phyloP scores from a whole-genome alignment of 2,113 vertebrate species.

The Carollia perspicillata region DNA sequence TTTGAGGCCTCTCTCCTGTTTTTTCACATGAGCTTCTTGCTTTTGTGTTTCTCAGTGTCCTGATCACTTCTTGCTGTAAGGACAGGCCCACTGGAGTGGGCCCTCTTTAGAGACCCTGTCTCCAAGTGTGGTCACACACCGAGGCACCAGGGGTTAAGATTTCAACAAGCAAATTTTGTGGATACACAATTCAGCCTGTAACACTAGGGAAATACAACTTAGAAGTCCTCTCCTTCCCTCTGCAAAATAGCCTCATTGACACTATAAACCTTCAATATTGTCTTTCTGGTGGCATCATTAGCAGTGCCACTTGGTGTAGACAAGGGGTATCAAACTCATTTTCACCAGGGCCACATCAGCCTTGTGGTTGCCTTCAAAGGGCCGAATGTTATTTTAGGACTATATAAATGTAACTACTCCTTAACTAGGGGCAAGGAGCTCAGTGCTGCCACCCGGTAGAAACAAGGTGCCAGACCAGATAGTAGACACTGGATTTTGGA shows the following conservation, averaged over 20 bases:
- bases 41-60: neutral
- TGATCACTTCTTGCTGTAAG: neutral
- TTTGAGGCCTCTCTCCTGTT: neutral
- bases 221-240: neutral
- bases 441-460: no score
- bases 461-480: no score
- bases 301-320: neutral
- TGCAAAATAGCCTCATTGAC: neutral
- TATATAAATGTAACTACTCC: no score
- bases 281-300: neutral
- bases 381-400: no score
- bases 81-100: neutral
- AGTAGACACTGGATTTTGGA: neutral
- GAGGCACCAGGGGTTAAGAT: neutral
- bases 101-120: neutral
- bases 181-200: neutral
- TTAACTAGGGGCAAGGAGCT: no score
- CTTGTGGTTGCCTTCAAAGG: no score
- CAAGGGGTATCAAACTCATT: neutral
- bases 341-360: no score
- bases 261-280: neutral
- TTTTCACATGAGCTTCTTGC: neutral
- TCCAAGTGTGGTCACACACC: neutral
- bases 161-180: neutral
- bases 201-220: neutral